phyloP scores from a whole-genome alignment of 1,140 invertebrate species.

The Drosophila elegans region DNA sequence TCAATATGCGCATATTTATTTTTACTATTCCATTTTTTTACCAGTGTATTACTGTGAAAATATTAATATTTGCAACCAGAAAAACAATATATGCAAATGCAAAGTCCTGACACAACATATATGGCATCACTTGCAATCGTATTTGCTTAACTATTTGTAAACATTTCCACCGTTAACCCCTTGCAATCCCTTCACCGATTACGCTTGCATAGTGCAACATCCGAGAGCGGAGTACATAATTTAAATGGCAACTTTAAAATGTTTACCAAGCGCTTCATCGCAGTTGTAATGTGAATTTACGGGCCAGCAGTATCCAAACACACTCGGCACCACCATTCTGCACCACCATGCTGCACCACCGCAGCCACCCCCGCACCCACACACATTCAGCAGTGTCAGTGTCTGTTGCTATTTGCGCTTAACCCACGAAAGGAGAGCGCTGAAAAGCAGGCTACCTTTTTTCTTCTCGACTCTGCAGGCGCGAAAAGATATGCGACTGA shows the following conservation, averaged over 20 bases:
- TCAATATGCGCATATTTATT: too few relatives aligned
- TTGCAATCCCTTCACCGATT: neutral
- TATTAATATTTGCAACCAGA: neutral
- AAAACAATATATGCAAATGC: neutral
- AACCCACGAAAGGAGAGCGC: slow-evolving; percentile 60
- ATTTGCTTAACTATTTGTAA: slow-evolving; percentile 62
- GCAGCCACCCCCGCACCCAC: slow-evolving; percentile 12
- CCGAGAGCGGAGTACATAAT: slow-evolving; percentile 55
- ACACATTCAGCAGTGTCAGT: slow-evolving; percentile 19
- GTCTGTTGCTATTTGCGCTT: slow-evolving; percentile 70
- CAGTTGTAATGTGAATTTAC: slow-evolving; percentile 82
- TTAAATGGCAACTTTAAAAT: slow-evolving; percentile 83
- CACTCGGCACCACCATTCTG: slow-evolving; percentile 14
- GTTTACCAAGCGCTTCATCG: slow-evolving; percentile 77
- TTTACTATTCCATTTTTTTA: too few relatives aligned
- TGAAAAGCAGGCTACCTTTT: slow-evolving; percentile 70
- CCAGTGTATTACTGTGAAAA: neutral
- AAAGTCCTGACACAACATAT: neutral
- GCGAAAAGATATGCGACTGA: slow-evolving; percentile 62
- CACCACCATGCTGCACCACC: slow-evolving; percentile 8
- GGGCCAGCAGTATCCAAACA: slow-evolving; percentile 73
- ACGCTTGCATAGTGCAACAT: slow-evolving; percentile 25
- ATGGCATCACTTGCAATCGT: slow-evolving; percentile 25
- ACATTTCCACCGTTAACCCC: slow-evolving; percentile 19
- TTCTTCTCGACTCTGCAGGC: slow-evolving; percentile 53